phyloP scores from a whole-genome alignment of 2,113 vertebrate genomes.

The Nerophis ophidion region DNA sequence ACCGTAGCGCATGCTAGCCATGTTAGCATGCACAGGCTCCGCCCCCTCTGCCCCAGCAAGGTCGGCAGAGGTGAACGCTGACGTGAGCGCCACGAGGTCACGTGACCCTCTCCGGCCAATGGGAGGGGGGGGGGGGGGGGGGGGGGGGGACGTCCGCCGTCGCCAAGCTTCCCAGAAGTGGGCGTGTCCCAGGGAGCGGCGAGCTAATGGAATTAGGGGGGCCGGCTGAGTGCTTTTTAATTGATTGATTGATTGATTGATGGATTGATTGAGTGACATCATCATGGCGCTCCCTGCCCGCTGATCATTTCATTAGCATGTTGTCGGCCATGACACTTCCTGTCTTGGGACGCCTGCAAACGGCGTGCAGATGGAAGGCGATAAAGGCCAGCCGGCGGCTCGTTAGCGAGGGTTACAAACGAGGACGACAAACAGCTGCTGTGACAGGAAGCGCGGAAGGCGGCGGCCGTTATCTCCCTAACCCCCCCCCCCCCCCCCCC shows the following conservation, averaged over 20 bases:
- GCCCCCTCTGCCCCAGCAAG: background rate
- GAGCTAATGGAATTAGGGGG: constrained; percentile 95
- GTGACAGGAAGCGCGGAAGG: background rate
- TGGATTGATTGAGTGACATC: constrained; percentile 92
- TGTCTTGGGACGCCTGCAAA: background rate
- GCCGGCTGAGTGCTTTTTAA: constrained; percentile 99
- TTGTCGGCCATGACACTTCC: too few relatives aligned
- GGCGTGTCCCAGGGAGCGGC: constrained; percentile 36
- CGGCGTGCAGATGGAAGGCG: background rate
- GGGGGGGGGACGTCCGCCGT: constrained; percentile 74
- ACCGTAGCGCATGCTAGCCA: background rate
- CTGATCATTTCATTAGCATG: too few relatives aligned
- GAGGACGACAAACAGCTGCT: constrained; percentile 1
- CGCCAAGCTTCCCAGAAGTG: constrained; percentile 83
- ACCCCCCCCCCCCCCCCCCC: too few relatives aligned
- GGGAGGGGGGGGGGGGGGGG: too few relatives aligned
- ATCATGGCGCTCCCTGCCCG: background rate
- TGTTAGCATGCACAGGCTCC: background rate
- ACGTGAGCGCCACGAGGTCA: background rate
- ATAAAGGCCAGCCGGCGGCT: background rate
- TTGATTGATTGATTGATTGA: constrained; percentile 94
- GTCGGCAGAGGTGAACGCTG: constrained; percentile 1
- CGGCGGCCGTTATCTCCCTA: background rate
- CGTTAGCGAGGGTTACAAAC: background rate
- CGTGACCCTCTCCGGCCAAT: constrained; percentile 27